These are phyloP conservation scores for Cygnus atratus DNA, from an alignment of 2,113 vertebrate genomes.

Conservation along the genomic window DNA sequence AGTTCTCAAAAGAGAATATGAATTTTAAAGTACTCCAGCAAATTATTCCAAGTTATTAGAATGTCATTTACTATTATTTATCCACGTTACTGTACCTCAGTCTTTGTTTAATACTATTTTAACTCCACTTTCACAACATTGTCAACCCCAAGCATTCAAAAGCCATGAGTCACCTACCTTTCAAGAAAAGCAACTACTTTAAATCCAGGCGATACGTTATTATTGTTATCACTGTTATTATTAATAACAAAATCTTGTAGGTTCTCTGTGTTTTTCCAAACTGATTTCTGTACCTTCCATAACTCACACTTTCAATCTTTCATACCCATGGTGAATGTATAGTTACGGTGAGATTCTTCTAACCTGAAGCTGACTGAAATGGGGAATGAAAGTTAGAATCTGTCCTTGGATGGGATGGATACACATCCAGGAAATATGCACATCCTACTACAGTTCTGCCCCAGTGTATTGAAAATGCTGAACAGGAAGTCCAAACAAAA, in stretches of 20 bases:
- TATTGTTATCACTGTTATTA: neutral
- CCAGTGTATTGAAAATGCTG: neutral
- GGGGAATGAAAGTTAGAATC: neutral
- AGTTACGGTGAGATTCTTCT: neutral
- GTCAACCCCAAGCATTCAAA: neutral
- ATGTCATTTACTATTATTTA: slow-evolving; percentile 6
- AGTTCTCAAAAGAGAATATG: neutral
- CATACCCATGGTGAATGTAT: no score
- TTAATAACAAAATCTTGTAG: neutral
- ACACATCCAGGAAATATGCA: neutral
- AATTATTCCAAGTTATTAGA: neutral
- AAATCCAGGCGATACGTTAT: neutral
- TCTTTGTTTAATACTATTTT: neutral
- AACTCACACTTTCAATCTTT: neutral
- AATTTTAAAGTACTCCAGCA: neutral
- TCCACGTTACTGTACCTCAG: neutral
- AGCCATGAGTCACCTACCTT: neutral
- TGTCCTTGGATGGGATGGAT: neutral
- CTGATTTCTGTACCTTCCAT: neutral
- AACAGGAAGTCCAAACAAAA: neutral
- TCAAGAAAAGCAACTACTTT: neutral
- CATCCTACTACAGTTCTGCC: neutral
- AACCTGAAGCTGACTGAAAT: neutral
- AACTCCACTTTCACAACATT: neutral
- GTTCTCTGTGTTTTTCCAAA: neutral